phyloP scores from a whole-genome alignment of 1,140 invertebrate genomes.

The Dufourea novaeangliae region DNA sequence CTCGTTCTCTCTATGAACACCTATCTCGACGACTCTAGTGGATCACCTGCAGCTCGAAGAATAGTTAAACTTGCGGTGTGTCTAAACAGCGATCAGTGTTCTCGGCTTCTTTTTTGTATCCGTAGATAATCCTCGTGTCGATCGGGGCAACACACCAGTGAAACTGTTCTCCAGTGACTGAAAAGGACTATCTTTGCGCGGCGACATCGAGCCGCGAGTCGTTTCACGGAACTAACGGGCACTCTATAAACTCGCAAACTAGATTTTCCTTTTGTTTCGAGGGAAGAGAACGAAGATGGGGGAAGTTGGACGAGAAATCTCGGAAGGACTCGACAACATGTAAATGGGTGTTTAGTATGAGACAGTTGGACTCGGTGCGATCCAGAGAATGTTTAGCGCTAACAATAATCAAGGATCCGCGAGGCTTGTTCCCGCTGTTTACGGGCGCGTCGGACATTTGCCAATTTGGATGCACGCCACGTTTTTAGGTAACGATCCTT shows the following conservation, averaged over 20 bases:
- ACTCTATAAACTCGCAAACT: background rate
- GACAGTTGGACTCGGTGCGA: constrained; percentile 39
- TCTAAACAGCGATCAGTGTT: constrained; percentile 3
- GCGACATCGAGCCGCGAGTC: background rate
- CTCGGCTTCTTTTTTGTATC: constrained; percentile 13
- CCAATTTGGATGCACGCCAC: constrained; percentile 7
- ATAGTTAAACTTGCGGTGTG: constrained; percentile 6
- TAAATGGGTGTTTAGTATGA: constrained; percentile 50
- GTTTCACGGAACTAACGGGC: too few species aligned
- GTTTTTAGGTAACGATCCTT: constrained; percentile 7
- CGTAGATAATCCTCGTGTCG: background rate
- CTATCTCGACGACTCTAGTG: constrained; percentile 3
- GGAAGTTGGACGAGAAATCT: background rate
- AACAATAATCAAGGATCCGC: constrained; percentile 29
- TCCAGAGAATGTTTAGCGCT: constrained; percentile 23
- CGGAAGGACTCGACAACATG: constrained; percentile 14
- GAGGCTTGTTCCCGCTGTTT: background rate
- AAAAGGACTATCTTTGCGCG: background rate
- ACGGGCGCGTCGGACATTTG: background rate
- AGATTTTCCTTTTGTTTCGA: background rate
- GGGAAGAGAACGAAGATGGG: too few species aligned
- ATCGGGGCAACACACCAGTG: background rate
- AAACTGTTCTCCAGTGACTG: constrained; percentile 2
- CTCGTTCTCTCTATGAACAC: background rate
- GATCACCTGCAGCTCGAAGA: background rate